phyloP scores from a whole-genome alignment of 1,140 invertebrate species.

The Euwallacea similis region DNA sequence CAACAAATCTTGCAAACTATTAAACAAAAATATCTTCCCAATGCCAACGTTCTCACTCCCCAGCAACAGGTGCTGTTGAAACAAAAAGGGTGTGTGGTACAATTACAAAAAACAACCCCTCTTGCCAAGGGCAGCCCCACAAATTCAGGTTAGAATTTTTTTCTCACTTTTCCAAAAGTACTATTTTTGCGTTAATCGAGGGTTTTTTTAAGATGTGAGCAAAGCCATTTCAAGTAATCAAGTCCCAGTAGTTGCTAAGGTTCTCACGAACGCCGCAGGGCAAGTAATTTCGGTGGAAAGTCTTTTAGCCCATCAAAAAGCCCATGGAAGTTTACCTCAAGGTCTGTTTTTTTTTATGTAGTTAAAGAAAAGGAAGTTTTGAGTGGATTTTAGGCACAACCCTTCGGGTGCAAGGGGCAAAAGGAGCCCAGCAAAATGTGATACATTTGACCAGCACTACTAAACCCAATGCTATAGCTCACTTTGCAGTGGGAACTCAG shows the following conservation, averaged over 20 bases:
- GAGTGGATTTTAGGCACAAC: constrained; percentile 49
- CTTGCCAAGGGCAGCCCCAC: constrained; percentile 22
- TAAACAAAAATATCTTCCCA: constrained; percentile 51
- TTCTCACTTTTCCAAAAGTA: too few relatives aligned
- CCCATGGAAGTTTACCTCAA: constrained; percentile 53
- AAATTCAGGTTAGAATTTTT: constrained; percentile 8
- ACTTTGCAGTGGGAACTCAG: constrained; percentile 56
- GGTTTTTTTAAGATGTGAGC: constrained; percentile 37
- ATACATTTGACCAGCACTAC: constrained; percentile 51
- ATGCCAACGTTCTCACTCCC: constrained; percentile 44
- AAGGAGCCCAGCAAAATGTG: constrained; percentile 52
- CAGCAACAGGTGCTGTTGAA: constrained; percentile 48
- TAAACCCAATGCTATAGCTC: constrained; percentile 50
- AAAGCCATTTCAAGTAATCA: constrained; percentile 40
- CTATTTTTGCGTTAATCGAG: too few relatives aligned
- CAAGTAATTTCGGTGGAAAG: constrained; percentile 71
- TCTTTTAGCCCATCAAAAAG: constrained; percentile 64
- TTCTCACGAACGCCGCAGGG: constrained; percentile 61
- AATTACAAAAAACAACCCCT: constrained; percentile 45
- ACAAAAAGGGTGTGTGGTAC: constrained; percentile 47
- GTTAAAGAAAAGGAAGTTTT: background rate
- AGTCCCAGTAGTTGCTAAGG: constrained; percentile 59
- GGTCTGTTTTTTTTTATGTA: constrained; percentile 43
- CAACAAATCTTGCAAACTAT: constrained; percentile 56
- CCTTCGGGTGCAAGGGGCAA: constrained; percentile 54